Evolutionary conservation across 1,140 invertebrate genomes (phyloP).

Genomic region (Eufriesea mexicana): DNA sequence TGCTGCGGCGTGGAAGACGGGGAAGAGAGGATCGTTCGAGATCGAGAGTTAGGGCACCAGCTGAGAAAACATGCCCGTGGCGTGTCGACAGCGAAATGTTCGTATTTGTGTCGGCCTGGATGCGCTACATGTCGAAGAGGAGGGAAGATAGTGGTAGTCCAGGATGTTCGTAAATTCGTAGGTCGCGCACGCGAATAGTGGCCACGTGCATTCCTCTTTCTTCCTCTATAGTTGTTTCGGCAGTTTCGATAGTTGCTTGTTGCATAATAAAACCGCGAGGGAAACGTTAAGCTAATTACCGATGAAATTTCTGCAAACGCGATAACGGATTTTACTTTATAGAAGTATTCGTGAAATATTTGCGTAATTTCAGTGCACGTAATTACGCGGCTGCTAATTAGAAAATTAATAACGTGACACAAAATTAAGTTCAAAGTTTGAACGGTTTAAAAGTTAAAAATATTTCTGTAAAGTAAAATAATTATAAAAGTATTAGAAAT

Average conservation of each 20-base stretch:
- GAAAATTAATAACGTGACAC: no score
- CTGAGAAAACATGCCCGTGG: constrained; percentile 80
- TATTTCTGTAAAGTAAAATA: no score
- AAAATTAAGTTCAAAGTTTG: no score
- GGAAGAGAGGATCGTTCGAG: constrained; percentile 35
- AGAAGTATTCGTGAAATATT: no score
- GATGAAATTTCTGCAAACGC: no score
- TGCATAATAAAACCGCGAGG: no score
- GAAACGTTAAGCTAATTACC: neutral
- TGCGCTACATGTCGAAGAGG: constrained; percentile 11
- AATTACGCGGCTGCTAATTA: no score
- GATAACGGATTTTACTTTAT: no score
- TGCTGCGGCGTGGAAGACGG: constrained; percentile 40
- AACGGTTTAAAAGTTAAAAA: no score
- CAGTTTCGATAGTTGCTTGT: neutral
- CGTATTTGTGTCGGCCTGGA: constrained; percentile 46
- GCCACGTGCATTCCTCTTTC: neutral
- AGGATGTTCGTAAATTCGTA: constrained; percentile 55
- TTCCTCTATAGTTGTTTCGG: neutral
- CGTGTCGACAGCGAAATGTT: constrained; percentile 69
- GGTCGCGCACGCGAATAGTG: neutral
- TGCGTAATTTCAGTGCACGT: no score
- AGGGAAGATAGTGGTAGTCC: constrained; percentile 41
- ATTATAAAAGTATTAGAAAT: no score
- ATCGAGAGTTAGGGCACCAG: constrained; percentile 74